Evolutionary conservation across 1,140 invertebrate species (phyloP), one percentile per base, ranked within the genome.

Genomic region (Chionoecetes opilio): DNA sequence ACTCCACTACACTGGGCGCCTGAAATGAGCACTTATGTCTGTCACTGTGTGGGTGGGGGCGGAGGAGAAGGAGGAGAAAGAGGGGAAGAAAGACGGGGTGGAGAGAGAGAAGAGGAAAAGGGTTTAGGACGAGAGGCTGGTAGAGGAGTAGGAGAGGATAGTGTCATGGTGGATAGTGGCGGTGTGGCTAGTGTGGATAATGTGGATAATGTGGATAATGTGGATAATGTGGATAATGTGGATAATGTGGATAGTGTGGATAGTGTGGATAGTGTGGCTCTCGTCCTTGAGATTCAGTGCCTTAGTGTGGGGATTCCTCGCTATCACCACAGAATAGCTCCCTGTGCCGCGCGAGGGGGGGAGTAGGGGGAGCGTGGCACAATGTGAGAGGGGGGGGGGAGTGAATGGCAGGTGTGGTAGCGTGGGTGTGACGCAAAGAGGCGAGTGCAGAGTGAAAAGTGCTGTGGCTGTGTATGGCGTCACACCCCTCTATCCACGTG

Each of bases 401-500:
- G 41, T 46, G 41, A 11, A 31, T 46, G 29, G 82, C 31, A 31
- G 32, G 63, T 31, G 46, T 53, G 46, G 46, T 17, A 53, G 46
- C 46, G 46, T 17, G 75, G 88, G 37, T 53, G 93, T 82, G 88
- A 32, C 38, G 46, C 34, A 41, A 31, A 82, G 89, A 35, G 53
- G 93, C 53, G 32, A 37, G 38, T 53, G 93, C 75, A 37, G 82
- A 37, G 93, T 89, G 86, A 31, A 34, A 75, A 87, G 93, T 94
- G 93, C 93, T 94, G 93, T 94, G 93, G 93, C 93, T 89, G n/a
- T 53, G 41, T 34, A 75, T 89, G 90, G 90, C 8, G 63, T 35
- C 93, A 82, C 87, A 87, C 87, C 87, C 93, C 53, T 35, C 86
- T 89, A 41, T 29, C 93, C 89, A 94, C 87, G 35, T 63, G 93